Percentiles rank a stretch among this genome's conserved stretches.
phyloP scores from a whole-genome alignment of 2,888 invertebrate species.

The Drosophila pseudotakahashii region DNA sequence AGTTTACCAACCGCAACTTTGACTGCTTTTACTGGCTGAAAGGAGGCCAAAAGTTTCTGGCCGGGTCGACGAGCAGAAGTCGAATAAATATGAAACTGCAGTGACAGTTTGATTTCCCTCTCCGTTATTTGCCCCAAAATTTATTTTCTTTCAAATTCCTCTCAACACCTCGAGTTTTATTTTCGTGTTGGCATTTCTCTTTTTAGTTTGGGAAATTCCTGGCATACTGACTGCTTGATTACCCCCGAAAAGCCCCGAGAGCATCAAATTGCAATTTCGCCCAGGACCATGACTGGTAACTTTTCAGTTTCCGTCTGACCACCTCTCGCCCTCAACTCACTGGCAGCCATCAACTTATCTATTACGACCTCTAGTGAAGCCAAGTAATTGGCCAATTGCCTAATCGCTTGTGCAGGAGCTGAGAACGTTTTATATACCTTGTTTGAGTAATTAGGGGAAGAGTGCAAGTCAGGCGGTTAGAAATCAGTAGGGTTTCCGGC shows the following conservation, averaged over 20 bases:
- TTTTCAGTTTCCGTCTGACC: constrained; percentile 29
- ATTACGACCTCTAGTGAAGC: constrained; percentile 7
- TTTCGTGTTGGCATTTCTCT: constrained; percentile 20
- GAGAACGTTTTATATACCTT: constrained; percentile 28
- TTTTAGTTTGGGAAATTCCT: constrained; percentile 15
- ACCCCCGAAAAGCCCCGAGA: constrained; percentile 16
- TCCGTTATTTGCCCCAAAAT: constrained; percentile 13
- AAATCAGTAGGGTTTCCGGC: constrained; percentile 5
- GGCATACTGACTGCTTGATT: constrained; percentile 43
- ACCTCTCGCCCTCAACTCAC: constrained; percentile 8
- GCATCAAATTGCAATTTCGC: constrained; percentile 31
- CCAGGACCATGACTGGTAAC: constrained; percentile 29
- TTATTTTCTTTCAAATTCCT: constrained; percentile 30
- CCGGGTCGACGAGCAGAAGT: neutral
- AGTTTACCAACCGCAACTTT: constrained; percentile 24
- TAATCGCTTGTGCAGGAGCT: constrained; percentile 39
- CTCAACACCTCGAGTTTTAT: constrained; percentile 46
- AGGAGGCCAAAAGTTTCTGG: constrained; percentile 22
- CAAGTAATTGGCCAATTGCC: constrained; percentile 45
- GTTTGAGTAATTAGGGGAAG: constrained; percentile 27
- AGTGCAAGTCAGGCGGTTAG: constrained; percentile 28
- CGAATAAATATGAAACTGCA: constrained; percentile 46
- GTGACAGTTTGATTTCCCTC: constrained; percentile 40
- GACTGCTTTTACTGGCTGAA: constrained; percentile 19
- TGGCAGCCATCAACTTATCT: constrained; percentile 7